Conservation (phyloP, 2,888 invertebrate genomes). For the Hyppa rectilinea region DNA sequence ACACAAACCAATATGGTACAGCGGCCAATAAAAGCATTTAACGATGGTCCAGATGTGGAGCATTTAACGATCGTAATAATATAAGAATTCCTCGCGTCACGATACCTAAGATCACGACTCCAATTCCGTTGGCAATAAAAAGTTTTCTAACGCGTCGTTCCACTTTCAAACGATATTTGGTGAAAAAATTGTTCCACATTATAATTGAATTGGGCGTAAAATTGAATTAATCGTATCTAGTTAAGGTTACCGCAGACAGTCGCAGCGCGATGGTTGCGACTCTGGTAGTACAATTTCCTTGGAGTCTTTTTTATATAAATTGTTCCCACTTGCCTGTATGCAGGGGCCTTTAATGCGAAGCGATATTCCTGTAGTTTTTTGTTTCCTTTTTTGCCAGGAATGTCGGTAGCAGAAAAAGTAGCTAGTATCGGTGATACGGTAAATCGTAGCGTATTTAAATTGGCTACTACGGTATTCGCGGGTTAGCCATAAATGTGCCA, state of each 20-base stretch:
- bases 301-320: background rate
- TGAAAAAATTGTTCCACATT: conserved; percentile 69
- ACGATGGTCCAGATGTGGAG: conserved; percentile 62
- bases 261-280: background rate
- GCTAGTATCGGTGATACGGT: conserved; percentile 58
- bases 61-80: conserved; percentile 63
- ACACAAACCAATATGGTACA: conserved; percentile 48
- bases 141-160: conserved; percentile 61
- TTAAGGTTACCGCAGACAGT: background rate
- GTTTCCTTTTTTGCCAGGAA: conserved; percentile 4
- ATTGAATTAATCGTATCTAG: conserved; percentile 67
- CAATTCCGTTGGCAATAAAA: conserved; percentile 68
- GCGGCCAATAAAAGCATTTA: conserved; percentile 62
- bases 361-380: conserved; percentile 20
- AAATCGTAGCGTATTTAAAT: conserved; percentile 60
- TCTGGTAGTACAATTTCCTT: background rate
- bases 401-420: conserved; percentile 34
- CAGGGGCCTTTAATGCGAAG: conserved; percentile 18
- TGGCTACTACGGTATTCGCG: conserved; percentile 56
- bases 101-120: conserved; percentile 66
- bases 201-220: conserved; percentile 76
- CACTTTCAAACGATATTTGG: conserved; percentile 67
- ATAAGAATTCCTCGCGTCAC: conserved; percentile 64
- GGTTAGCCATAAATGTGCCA: conserved; percentile 54
- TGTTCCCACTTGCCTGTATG: background rate